Conservation (phyloP, 2,888 invertebrate genomes). For the Lithophane ornitopus region DNA sequence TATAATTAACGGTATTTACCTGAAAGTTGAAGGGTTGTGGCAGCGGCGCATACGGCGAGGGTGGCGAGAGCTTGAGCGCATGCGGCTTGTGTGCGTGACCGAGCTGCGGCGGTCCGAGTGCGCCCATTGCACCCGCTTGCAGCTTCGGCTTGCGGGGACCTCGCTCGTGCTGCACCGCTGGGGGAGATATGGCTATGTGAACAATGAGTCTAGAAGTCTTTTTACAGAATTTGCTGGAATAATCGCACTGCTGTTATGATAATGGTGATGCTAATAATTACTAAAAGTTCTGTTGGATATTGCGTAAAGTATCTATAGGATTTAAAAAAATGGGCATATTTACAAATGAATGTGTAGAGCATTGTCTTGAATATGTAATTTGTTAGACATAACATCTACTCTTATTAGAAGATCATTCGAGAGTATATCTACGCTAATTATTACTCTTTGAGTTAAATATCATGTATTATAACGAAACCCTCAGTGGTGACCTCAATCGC, state of each 20-base stretch:
- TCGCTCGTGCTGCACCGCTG: constrained; percentile 99
- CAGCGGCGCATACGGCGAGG: constrained; percentile 84
- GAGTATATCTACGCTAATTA: neutral
- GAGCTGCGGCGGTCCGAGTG: constrained; percentile 79
- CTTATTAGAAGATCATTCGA: neutral
- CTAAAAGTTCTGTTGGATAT: neutral
- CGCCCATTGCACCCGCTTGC: constrained; percentile 88
- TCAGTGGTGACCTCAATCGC: too few relatives aligned
- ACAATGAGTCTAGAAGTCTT: constrained; percentile 23
- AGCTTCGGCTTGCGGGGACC: constrained; percentile 98
- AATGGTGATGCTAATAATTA: neutral
- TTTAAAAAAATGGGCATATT: neutral
- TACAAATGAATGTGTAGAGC: neutral
- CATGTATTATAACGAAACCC: too few relatives aligned
- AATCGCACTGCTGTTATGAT: neutral
- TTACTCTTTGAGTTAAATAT: too few relatives aligned
- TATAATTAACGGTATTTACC: constrained; percentile 66
- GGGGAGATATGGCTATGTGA: constrained; percentile 34
- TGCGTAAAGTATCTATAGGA: neutral
- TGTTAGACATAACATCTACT: neutral
- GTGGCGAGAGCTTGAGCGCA: constrained; percentile 85
- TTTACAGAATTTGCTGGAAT: neutral
- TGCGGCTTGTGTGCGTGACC: constrained; percentile 85
- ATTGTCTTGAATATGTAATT: neutral
- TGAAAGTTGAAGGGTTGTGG: constrained; percentile 86